phyloP scores from a whole-genome alignment of 1,140 invertebrate species.

The Elysia chlorotica region DNA sequence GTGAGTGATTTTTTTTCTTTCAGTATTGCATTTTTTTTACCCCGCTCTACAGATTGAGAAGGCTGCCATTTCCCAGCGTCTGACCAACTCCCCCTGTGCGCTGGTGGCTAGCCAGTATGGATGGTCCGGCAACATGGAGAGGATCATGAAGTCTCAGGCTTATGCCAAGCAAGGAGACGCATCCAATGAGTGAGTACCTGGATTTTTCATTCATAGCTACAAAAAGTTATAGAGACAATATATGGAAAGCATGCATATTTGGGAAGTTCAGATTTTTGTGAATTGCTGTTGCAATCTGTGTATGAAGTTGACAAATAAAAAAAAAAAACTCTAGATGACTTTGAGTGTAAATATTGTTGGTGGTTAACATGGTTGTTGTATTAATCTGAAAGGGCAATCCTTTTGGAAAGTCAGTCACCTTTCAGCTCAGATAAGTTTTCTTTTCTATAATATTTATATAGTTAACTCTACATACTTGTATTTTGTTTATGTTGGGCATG shows the following conservation, averaged over 20 bases:
- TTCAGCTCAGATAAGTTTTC: neutral
- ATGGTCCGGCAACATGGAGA: constrained; percentile 98
- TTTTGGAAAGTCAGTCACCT: too few species aligned
- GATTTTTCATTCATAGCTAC: neutral
- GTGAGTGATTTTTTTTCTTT: constrained; percentile 7
- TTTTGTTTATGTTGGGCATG: too few species aligned
- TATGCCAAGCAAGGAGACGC: constrained; percentile 96
- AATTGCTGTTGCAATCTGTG: too few species aligned
- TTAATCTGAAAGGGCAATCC: too few species aligned
- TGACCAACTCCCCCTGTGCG: constrained; percentile 92
- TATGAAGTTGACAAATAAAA: neutral
- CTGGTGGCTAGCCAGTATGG: constrained; percentile 96
- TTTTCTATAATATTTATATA: neutral
- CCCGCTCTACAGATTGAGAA: constrained; percentile 77
- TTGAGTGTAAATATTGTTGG: too few species aligned
- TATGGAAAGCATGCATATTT: too few species aligned
- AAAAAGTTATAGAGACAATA: too few species aligned
- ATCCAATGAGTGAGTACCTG: constrained; percentile 71
- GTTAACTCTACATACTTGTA: neutral
- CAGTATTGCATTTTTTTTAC: too few species aligned
- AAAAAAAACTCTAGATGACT: too few species aligned
- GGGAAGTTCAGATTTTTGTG: too few species aligned
- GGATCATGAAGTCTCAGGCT: constrained; percentile 93
- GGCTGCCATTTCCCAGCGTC: constrained; percentile 85
- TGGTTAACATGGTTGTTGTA: too few species aligned